Conservation (phyloP, 2,113 vertebrate species). For the Sander lucioperca region DNA sequence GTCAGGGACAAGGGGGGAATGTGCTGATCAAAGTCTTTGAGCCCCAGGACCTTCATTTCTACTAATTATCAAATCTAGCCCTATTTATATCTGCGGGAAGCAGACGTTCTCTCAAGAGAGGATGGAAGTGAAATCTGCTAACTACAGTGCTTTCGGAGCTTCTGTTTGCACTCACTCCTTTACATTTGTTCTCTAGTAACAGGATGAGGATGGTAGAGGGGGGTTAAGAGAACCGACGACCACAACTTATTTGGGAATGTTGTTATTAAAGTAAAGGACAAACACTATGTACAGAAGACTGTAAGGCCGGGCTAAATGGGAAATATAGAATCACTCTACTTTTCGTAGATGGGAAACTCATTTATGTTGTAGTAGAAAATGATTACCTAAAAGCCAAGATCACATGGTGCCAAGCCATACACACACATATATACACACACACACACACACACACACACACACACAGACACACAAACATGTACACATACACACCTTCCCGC, state of each 20-base stretch:
- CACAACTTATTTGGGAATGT: constrained; percentile 36
- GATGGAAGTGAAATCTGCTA: constrained; percentile 81
- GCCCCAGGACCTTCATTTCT: constrained; percentile 78
- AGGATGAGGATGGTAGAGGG: constrained; percentile 49
- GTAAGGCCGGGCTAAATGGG: constrained; percentile 17
- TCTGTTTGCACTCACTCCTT: constrained; percentile 62
- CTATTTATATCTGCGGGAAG: constrained; percentile 84
- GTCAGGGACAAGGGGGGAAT: constrained; percentile 71
- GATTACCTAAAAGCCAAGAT: not conserved
- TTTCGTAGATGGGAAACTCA: not conserved
- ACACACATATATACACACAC: constrained; percentile 22
- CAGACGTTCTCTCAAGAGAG: constrained; percentile 71
- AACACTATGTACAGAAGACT: constrained; percentile 17
- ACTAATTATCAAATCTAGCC: constrained; percentile 82
- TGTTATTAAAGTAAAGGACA: constrained; percentile 37
- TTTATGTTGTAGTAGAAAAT: constrained; percentile 20
- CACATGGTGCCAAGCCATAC: not conserved
- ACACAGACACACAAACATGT: constrained; percentile 23
- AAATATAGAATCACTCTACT: not conserved
- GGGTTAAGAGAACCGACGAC: constrained; percentile 51
- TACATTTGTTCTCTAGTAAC: constrained; percentile 67
- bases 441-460: constrained; percentile 38
- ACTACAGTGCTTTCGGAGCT: constrained; percentile 71
- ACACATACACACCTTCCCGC: constrained; percentile 52
- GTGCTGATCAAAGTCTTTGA: constrained; percentile 77